Percentiles rank a stretch among this genome's conserved stretches.
Evolutionary conservation across 2,797 vertebrate genomes (phyloP).

Genomic region (Aldrovandia affinis): DNA sequence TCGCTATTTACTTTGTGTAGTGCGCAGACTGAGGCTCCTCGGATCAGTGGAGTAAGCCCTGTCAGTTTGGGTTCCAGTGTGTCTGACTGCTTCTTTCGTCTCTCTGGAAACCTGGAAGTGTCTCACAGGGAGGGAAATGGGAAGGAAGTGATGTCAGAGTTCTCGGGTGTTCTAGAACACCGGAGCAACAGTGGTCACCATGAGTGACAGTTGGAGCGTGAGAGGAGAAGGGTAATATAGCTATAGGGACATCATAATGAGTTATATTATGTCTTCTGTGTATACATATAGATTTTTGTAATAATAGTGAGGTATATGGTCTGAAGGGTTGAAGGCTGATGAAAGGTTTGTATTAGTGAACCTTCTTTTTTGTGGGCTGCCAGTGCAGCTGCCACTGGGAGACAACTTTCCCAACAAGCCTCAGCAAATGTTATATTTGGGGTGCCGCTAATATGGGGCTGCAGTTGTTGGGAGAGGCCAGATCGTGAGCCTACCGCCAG

Average conservation of each 20-base stretch:
- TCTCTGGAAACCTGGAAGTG: background rate
- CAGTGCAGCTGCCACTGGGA: background rate
- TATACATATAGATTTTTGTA: background rate
- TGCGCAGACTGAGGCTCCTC: background rate
- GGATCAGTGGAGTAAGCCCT: background rate
- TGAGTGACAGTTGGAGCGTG: background rate
- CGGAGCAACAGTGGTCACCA: background rate
- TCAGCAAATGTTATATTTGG: background rate
- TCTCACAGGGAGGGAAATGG: background rate
- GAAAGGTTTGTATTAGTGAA: background rate
- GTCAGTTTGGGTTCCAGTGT: background rate
- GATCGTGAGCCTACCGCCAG: background rate
- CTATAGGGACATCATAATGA: background rate
- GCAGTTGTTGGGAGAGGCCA: background rate
- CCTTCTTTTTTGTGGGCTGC: background rate
- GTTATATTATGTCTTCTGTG: background rate
- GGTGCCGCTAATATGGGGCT: background rate
- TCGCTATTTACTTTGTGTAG: no score
- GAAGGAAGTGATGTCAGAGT: conserved; percentile 6
- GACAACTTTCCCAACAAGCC: background rate
- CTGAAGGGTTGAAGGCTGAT: background rate
- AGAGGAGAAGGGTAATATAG: background rate
- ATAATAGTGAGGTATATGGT: background rate
- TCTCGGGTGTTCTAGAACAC: background rate
- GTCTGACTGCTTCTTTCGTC: background rate